Base-by-base conservation (phyloP, 2,888 invertebrate species). In the Trichacis sp. region DNA sequence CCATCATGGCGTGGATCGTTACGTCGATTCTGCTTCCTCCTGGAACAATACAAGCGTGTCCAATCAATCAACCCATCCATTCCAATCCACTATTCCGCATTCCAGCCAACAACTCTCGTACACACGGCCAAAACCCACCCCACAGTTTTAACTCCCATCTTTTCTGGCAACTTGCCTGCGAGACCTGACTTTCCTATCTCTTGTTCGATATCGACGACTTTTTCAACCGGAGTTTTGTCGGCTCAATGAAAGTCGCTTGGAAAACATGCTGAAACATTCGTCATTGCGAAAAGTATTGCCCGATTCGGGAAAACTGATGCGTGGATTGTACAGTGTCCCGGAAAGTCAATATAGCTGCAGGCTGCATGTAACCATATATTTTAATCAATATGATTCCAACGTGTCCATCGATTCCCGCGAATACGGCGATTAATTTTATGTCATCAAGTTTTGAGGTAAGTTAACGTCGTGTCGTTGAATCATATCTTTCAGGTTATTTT, bases 11-110 rank as follows among this genome's bases (percentile, higher is more conserved):
- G 79, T 78, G 80, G 80, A 81, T 77, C 82, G 84, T 83, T 84
- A 84, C 84, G 84, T 84, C 79, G 84, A 84, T 83, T 81, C 83
- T 78, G 82, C 81, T 78, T 82, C 78, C 82, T 84, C 84, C 84
- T 84, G 82, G 78, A 82, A 84, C 84, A 80, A 81, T 78, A 79
- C 77, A 78, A 80, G 74, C 79, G 75, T 77, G 71, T 76, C 77
- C 83, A 77, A 84, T 84, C 82, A 82, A 82, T 84, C 83, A 81
- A 81, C 69, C 77, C 75, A 76, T 79, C 76, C 75, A 75, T 77
- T 73, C 72, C 73, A 69, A 73, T 75, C 70, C 73, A 68, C 73
- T 72, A 72, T 71, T 70, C 71, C 58, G 55, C 33, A 64, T 66
- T 69, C 73, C 66, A 56, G 70, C 70, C 70, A 69, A 63, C 63